Evolutionary conservation across 2,797 vertebrate genomes (phyloP).

Genomic region (Peromyscus melanophrys): DNA sequence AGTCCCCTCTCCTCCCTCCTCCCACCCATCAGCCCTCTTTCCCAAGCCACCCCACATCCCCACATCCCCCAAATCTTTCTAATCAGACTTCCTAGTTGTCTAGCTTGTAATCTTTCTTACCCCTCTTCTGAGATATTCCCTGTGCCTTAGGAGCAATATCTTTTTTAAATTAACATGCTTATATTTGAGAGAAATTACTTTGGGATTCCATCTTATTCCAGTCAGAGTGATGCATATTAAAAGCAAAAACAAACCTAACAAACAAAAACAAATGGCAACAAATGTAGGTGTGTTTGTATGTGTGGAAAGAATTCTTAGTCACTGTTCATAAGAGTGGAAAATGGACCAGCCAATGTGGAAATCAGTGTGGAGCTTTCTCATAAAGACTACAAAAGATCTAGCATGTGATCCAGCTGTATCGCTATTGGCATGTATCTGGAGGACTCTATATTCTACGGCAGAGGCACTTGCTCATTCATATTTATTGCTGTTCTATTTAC

Average conservation of each 20-base stretch:
- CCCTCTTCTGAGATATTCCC: neutral
- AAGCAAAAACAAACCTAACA: neutral
- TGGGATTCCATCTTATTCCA: neutral
- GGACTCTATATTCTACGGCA: neutral
- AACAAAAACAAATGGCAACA: neutral
- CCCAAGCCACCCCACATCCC: no score
- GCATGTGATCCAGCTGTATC: neutral
- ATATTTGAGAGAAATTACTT: neutral
- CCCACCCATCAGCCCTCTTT: no score
- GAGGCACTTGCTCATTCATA: neutral
- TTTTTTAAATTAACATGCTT: no score
- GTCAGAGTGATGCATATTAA: neutral
- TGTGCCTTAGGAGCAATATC: neutral
- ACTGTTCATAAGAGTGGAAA: neutral
- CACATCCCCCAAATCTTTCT: no score
- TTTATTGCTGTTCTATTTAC: neutral
- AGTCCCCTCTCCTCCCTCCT: no score
- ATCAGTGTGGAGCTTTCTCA: neutral
- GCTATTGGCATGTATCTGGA: neutral
- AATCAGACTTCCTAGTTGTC: neutral
- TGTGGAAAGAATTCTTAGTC: neutral
- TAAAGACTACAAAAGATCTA: neutral
- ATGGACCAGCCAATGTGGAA: neutral
- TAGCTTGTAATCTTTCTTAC: neutral
- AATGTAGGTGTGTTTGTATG: neutral